Evolutionary conservation across 2,797 vertebrate genomes (phyloP).

Genomic region (Lates japonicus): DNA sequence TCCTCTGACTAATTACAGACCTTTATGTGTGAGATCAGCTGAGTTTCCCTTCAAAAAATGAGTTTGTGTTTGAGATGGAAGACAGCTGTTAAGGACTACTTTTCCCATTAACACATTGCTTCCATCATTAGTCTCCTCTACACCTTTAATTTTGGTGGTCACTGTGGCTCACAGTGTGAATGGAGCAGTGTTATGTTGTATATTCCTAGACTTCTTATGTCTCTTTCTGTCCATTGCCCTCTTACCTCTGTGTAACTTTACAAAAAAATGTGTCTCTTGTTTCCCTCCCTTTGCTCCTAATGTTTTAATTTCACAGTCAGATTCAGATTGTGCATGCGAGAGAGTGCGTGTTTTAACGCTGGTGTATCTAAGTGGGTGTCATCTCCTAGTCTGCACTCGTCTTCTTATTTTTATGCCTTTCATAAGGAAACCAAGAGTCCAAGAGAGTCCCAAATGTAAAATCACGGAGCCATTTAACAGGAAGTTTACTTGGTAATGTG

Average conservation of each 20-base stretch:
- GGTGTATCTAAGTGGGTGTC: background rate
- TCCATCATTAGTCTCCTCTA: background rate
- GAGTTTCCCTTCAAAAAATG: background rate
- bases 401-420: slow-evolving; percentile 22
- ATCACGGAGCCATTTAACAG: slow-evolving; percentile 40
- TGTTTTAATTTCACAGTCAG: slow-evolving; percentile 40
- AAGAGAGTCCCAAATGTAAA: slow-evolving; percentile 46
- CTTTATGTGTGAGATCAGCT: background rate
- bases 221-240: background rate
- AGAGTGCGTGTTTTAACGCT: background rate
- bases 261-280: background rate
- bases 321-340: slow-evolving; percentile 5
- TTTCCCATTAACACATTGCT: no score
- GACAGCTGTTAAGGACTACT: background rate
- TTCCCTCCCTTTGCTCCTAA: slow-evolving; percentile 4
- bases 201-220: background rate
- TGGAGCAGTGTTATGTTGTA: background rate
- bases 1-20: background rate
- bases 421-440: slow-evolving; percentile 31
- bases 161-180: background rate
- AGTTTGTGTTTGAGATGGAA: background rate
- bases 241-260: background rate
- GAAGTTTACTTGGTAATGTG: slow-evolving; percentile 10
- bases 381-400: slow-evolving; percentile 25
- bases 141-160: background rate